These are phyloP conservation scores for Thalassoma bifasciatum DNA, from an alignment of 2,113 vertebrate species.

Conservation along the genomic window DNA sequence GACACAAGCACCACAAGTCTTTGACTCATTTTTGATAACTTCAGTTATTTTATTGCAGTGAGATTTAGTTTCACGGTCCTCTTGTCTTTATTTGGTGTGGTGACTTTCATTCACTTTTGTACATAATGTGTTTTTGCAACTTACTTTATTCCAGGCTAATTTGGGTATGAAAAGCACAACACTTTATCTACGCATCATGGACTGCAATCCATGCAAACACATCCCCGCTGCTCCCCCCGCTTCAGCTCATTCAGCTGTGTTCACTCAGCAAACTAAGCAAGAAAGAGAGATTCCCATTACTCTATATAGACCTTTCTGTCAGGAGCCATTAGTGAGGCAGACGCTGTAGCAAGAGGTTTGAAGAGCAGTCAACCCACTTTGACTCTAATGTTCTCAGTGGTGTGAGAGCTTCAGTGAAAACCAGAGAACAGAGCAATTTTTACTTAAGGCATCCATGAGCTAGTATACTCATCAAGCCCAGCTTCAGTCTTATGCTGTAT, in stretches of 20 bases:
- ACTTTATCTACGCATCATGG: slow-evolving; percentile 24
- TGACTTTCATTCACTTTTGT: background rate
- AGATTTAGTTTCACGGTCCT: background rate
- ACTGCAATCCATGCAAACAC: slow-evolving; percentile 18
- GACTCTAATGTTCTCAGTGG: background rate
- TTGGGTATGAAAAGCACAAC: slow-evolving; percentile 1
- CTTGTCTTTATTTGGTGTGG: background rate
- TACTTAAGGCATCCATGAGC: too few relatives aligned
- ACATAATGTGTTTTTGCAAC: background rate
- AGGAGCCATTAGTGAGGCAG: slow-evolving; percentile 24
- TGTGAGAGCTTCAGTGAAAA: background rate
- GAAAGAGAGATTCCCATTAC: slow-evolving; percentile 25
- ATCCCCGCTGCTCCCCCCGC: background rate
- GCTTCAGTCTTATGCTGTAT: background rate
- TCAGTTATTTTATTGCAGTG: too few relatives aligned
- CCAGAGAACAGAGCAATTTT: background rate
- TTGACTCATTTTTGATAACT: too few relatives aligned
- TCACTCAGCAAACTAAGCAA: slow-evolving; percentile 29
- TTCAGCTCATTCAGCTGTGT: slow-evolving; percentile 24
- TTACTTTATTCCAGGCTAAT: background rate
- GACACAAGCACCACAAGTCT: too few relatives aligned
- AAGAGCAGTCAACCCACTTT: slow-evolving; percentile 19
- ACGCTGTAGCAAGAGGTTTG: slow-evolving; percentile 11
- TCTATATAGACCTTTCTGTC: slow-evolving; percentile 34
- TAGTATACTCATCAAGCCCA: background rate